These are phyloP conservation scores for Solea senegalensis DNA, from an alignment of 2,113 vertebrate genomes.

Conservation along the genomic window DNA sequence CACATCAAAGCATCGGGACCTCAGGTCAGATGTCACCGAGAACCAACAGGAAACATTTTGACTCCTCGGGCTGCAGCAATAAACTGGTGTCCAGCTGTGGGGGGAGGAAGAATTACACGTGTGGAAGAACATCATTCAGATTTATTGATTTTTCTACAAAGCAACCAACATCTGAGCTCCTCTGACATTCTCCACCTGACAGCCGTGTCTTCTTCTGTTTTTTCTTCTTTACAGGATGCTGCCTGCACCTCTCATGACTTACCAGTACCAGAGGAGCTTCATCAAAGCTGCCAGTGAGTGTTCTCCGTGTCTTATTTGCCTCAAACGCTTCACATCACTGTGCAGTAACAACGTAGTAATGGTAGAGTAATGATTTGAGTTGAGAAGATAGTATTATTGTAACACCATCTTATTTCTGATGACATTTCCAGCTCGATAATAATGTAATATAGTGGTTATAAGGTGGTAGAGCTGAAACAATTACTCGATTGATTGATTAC, in stretches of 20 bases:
- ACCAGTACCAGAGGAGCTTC: slow-evolving; percentile 99
- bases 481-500: no score
- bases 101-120: background rate
- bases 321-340: background rate
- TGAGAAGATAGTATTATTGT: no score
- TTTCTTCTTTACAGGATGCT: slow-evolving; percentile 86
- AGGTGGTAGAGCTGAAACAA: no score
- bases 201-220: background rate
- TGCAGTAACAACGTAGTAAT: no score
- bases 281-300: slow-evolving; percentile 99
- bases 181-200: slow-evolving; percentile 14
- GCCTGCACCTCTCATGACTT: slow-evolving; percentile 97
- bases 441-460: no score
- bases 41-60: slow-evolving; percentile 30
- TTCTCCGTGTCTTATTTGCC: background rate
- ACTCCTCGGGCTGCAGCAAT: slow-evolving; percentile 16
- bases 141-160: slow-evolving; percentile 1
- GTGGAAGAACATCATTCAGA: slow-evolving; percentile 7
- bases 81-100: slow-evolving; percentile 33
- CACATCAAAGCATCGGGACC: slow-evolving; percentile 6
- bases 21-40: slow-evolving; percentile 29
- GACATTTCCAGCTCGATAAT: no score
- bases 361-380: no score
- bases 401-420: no score
- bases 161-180: background rate